These are phyloP conservation scores for Apodemia duryi DNA, from an alignment of 2,888 invertebrate species.

Conservation along the genomic window DNA sequence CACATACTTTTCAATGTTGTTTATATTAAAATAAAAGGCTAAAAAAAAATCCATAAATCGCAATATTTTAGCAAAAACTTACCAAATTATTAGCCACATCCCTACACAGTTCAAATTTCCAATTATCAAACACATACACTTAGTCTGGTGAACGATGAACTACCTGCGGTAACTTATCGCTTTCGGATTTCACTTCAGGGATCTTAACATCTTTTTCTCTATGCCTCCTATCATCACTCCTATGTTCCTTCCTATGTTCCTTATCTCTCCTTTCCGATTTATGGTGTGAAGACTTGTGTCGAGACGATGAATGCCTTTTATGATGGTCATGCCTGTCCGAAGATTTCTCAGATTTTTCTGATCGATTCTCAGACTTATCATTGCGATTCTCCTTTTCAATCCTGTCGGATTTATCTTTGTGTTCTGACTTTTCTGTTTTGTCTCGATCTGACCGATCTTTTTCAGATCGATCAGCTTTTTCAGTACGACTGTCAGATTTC, in stretches of 20 bases:
- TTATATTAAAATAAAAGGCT: not conserved
- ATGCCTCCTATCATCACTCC: conserved; percentile 47
- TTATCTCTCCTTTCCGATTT: conserved; percentile 48
- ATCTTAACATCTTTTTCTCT: conserved; percentile 36
- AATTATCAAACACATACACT: conserved; percentile 23
- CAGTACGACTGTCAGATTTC: conserved; percentile 22
- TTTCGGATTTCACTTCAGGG: conserved; percentile 31
- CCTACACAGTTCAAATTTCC: conserved; percentile 23
- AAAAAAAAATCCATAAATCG: not conserved
- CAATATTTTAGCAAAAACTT: not conserved
- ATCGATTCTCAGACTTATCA: conserved; percentile 28
- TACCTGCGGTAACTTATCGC: conserved; percentile 50
- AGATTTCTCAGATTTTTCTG: conserved; percentile 29
- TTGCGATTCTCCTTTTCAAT: conserved; percentile 24
- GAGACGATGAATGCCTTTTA: conserved; percentile 56
- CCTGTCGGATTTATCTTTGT: conserved; percentile 27
- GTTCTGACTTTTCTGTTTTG: conserved; percentile 22
- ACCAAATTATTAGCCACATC: conserved; percentile 12
- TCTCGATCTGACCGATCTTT: conserved; percentile 19
- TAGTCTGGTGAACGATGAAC: conserved; percentile 64
- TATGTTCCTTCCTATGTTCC: conserved; percentile 55
- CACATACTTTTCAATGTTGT: not conserved
- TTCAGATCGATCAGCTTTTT: conserved; percentile 28
- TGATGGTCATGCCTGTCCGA: conserved; percentile 54
- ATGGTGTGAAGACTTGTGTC: conserved; percentile 56